Evolutionary conservation across 1,140 invertebrate genomes (phyloP).

Genomic region (Rhizoglyphus robini): DNA sequence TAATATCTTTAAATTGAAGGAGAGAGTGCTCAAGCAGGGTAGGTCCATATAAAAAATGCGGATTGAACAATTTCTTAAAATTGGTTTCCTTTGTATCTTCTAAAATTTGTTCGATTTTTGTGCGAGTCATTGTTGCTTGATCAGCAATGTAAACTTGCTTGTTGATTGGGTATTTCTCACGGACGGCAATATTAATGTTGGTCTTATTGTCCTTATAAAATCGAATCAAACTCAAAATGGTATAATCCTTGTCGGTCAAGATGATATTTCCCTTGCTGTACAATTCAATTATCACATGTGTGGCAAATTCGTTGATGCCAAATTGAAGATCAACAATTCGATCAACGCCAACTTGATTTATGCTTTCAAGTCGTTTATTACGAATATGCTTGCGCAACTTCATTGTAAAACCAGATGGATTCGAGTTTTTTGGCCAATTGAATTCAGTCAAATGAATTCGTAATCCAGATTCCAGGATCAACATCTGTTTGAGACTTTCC

Average conservation of each 20-base stretch:
- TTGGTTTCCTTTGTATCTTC: conserved; percentile 50
- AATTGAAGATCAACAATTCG: conserved; percentile 85
- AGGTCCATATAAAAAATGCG: conserved; percentile 52
- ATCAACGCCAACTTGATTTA: conserved; percentile 73
- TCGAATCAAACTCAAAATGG: conserved; percentile 80
- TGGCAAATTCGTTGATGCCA: conserved; percentile 80
- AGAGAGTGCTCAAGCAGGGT: conserved; percentile 79
- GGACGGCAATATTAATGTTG: conserved; percentile 76
- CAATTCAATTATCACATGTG: conserved; percentile 89
- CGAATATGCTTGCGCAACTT: conserved; percentile 95
- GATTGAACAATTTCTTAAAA: conserved; percentile 55
- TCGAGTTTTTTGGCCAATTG: conserved; percentile 95
- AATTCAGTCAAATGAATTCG: conserved; percentile 85
- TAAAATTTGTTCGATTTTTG: conserved; percentile 43
- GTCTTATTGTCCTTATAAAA: conserved; percentile 77
- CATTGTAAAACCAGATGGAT: conserved; percentile 93
- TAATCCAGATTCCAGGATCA: conserved; percentile 86
- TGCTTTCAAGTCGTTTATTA: conserved; percentile 77
- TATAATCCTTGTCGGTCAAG: conserved; percentile 78
- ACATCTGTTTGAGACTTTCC: conserved; percentile 53
- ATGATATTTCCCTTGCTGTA: conserved; percentile 95
- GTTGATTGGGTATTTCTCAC: conserved; percentile 73
- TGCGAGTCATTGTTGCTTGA: background rate
- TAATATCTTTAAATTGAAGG: conserved; percentile 49
- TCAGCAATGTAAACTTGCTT: conserved; percentile 39